Evolutionary conservation across 2,113 vertebrate genomes (phyloP).

Genomic region (Bufo gargarizans): DNA sequence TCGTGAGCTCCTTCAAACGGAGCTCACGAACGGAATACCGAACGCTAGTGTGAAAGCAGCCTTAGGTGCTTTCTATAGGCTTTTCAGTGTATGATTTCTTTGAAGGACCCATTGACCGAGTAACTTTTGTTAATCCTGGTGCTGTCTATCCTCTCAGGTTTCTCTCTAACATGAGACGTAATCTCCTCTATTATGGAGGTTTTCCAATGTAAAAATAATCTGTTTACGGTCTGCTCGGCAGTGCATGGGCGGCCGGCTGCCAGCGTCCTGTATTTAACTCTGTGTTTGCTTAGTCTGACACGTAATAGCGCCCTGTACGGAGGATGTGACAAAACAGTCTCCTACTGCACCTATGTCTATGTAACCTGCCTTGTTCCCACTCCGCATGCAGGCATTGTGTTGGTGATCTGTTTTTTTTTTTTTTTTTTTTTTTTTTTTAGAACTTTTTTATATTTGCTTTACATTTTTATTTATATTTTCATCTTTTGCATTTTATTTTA

Average conservation of each 20-base stretch:
- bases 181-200: background rate
- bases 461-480: background rate
- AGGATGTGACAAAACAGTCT: background rate
- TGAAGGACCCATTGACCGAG: background rate
- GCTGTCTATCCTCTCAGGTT: background rate
- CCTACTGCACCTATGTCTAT: background rate
- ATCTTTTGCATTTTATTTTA: background rate
- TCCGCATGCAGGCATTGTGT: no score
- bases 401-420: background rate
- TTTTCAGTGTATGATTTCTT: background rate
- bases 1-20: no score
- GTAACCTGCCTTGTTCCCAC: background rate
- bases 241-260: background rate
- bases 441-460: background rate
- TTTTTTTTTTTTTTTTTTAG: no score
- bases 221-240: background rate
- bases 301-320: conserved; percentile 36
- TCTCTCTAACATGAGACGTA: background rate
- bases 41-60: no score
- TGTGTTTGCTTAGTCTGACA: conserved; percentile 19
- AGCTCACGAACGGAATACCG: no score
- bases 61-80: no score
- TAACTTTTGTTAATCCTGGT: background rate
- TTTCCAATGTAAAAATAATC: background rate
- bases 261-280: background rate